These are phyloP conservation scores for Hemibagrus guttatus DNA, from an alignment of 2,797 vertebrate genomes.

Conservation along the genomic window DNA sequence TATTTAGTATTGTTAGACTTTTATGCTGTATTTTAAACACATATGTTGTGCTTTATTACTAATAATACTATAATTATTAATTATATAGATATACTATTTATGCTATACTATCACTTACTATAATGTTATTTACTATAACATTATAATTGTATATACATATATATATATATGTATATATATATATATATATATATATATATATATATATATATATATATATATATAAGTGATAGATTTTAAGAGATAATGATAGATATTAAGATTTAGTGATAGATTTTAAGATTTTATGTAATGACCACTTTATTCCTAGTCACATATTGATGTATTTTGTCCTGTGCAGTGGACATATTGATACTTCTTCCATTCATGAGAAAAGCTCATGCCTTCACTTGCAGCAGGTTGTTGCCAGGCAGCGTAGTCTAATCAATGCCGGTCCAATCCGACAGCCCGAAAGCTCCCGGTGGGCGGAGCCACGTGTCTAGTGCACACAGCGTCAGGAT, in stretches of 20 bases:
- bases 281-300: background rate
- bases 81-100: no score
- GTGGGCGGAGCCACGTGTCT: conserved; percentile 40
- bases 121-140: background rate
- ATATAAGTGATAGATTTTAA: no score
- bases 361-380: background rate
- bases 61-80: no score
- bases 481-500: conserved; percentile 54
- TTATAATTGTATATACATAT: background rate
- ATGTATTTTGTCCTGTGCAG: conserved; percentile 1
- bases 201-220: no score
- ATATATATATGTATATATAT: background rate
- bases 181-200: no score
- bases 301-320: background rate
- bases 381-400: conserved; percentile 47
- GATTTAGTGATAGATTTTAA: background rate
- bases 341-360: background rate
- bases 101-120: no score
- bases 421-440: conserved; percentile 39
- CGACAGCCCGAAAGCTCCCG: conserved; percentile 27
- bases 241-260: no score
- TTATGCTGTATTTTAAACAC: background rate
- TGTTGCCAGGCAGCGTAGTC: conserved; percentile 74
- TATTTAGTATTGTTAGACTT: background rate
- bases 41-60: background rate